Evolutionary conservation across 1,140 invertebrate genomes (phyloP), one percentile per base, ranked within the genome.

Genomic region (Drosophila arizonae): DNA sequence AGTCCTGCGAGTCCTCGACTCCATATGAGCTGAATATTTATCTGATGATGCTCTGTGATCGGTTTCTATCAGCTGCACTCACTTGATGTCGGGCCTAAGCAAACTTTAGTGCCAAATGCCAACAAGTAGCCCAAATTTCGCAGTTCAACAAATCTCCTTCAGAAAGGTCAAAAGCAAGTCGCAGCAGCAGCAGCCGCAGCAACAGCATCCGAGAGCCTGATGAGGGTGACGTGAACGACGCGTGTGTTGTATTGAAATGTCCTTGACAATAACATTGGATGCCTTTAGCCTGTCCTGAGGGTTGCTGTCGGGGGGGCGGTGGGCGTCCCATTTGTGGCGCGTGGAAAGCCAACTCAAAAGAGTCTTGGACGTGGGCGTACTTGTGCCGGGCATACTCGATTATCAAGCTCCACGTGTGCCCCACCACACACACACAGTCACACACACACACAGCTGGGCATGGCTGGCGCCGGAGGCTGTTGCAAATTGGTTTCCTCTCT

Each of bases 181-280:
- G 41, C 41, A 43, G 41, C 41, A 1, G 13, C 64, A 88, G 84
- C 84, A 81, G 21, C 21, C 1, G 41, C 41, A 43, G 41, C 41
- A 43, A 11, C 64, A 88, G 84, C 84, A 81, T 78, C 75, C 41
- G 13, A 11, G 13, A 17, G 13, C 8, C 9, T 33, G 56, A 15
- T 4, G 41, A 30, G 56, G 54, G 33, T 39, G 70, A 66, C 61
- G 50, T 56, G 64, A 30, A 74, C 74, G 81, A 77, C 74, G 81
- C 75, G 81, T 76, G 81, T 76, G 72, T 74, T 87, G 58, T 80
- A 76, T 81, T 86, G 78, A 86, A 86, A 87, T 87, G 84, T 88
- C 84, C 84, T 87, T 87, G 84, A 82, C 84, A 88, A 88, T 88
- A 89, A 88, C 79, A 88, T 88, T 80, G 77, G 76, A 80, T 84